Conservation (phyloP, 1,140 invertebrate species). For the Trichoplusia ni region DNA sequence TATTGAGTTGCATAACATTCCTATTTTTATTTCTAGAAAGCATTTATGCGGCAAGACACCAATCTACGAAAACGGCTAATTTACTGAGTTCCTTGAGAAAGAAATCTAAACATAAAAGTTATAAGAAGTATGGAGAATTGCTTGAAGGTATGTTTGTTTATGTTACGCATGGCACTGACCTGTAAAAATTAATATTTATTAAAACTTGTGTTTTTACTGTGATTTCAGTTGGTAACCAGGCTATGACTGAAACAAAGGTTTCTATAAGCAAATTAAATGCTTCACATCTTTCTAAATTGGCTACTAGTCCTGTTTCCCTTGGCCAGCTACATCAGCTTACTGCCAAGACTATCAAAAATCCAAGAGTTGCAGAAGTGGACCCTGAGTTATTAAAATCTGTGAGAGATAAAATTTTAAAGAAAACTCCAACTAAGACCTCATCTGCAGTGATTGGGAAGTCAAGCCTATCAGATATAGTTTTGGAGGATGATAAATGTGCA, state of each 20-base stretch:
- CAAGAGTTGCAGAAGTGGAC: constrained; percentile 62
- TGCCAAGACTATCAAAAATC: constrained; percentile 62
- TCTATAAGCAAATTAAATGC: constrained; percentile 84
- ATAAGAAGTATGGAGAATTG: constrained; percentile 77
- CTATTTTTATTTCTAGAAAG: constrained; percentile 61
- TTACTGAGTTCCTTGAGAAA: constrained; percentile 62
- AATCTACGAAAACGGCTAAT: constrained; percentile 72
- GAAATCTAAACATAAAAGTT: constrained; percentile 66
- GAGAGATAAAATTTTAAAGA: constrained; percentile 72
- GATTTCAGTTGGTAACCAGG: constrained; percentile 83
- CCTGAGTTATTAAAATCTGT: constrained; percentile 74
- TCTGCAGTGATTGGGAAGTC: constrained; percentile 2
- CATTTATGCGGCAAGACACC: constrained; percentile 57
- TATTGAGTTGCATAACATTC: constrained; percentile 69
- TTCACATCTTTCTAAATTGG: constrained; percentile 84
- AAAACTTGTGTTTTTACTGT: constrained; percentile 38
- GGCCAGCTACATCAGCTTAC: constrained; percentile 82
- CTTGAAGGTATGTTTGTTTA: constrained; percentile 63
- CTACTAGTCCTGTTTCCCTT: constrained; percentile 82
- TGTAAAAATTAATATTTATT: not conserved
- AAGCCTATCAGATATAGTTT: constrained; percentile 43
- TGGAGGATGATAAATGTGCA: constrained; percentile 76
- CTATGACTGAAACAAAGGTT: constrained; percentile 84
- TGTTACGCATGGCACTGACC: not conserved
- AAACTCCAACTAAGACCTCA: constrained; percentile 30